A percentile compares a stretch with the other conserved stretches of the same genome.
Evolutionary conservation across 1,140 invertebrate species (phyloP).

Genomic region (Microplitis demolitor): DNA sequence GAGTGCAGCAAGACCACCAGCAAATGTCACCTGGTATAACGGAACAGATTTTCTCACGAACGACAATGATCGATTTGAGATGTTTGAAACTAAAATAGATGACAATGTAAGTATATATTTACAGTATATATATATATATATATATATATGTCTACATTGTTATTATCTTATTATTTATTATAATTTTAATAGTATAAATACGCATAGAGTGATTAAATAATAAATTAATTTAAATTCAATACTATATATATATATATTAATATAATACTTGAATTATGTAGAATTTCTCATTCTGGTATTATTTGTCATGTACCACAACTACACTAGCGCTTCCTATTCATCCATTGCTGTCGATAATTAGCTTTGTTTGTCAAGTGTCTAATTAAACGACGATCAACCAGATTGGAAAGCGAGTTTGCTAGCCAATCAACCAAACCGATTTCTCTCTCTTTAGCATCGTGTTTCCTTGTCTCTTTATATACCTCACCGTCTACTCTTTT

Average conservation of each 20-base stretch:
- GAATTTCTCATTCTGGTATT: not conserved
- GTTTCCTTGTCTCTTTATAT: not conserved
- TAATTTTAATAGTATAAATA: no score
- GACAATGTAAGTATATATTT: conserved; percentile 54
- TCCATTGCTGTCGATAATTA: conserved; percentile 44
- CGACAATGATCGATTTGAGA: conserved; percentile 52
- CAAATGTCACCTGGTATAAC: conserved; percentile 84
- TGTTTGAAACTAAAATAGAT: conserved; percentile 51
- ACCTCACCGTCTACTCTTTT: not conserved
- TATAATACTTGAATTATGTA: not conserved
- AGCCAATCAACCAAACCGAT: conserved; percentile 1
- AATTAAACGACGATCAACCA: conserved; percentile 43
- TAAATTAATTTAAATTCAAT: not conserved
- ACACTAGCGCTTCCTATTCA: not conserved
- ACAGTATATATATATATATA: no score
- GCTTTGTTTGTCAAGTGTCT: conserved; percentile 54
- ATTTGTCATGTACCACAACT: conserved; percentile 3
- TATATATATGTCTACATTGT: no score
- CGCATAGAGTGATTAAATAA: no score
- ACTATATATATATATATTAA: not conserved
- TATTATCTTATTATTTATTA: no score
- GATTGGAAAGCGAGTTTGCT: conserved; percentile 22
- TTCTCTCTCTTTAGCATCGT: not conserved
- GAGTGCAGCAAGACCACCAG: conserved; percentile 78
- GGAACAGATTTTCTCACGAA: conserved; percentile 67